phyloP scores from a whole-genome alignment of 64 coral and sea anemone species.

The Pachyseris speciosa region DNA sequence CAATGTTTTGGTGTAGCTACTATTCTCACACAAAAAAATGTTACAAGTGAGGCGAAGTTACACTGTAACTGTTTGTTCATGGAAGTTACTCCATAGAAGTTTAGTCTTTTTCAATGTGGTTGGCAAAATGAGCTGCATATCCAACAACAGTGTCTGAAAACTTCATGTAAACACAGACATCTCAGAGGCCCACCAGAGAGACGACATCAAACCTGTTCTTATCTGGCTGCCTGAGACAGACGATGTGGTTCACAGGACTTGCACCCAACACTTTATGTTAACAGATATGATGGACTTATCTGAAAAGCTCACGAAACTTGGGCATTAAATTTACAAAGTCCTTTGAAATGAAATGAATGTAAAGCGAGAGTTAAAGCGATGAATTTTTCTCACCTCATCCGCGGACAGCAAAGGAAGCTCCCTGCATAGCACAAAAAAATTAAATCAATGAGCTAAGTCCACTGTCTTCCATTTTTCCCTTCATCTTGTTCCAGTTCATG shows the following conservation, averaged over 20 bases:
- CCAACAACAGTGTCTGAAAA: slow-evolving; percentile 56
- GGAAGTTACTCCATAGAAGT: not conserved
- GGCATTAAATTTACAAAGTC: too few relatives aligned
- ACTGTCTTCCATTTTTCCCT: too few relatives aligned
- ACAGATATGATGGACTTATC: too few relatives aligned
- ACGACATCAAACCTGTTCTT: slow-evolving; percentile 49
- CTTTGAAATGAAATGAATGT: too few relatives aligned
- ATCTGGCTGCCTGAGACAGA: slow-evolving; percentile 31
- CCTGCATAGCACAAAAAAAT: too few relatives aligned
- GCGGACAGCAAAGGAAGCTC: too few relatives aligned
- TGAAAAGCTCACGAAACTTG: too few relatives aligned
- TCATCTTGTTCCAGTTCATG: too few relatives aligned
- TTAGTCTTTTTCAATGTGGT: slow-evolving; percentile 66
- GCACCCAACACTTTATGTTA: not conserved
- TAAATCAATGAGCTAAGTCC: too few relatives aligned
- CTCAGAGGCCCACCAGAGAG: slow-evolving; percentile 34
- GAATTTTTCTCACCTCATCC: too few relatives aligned
- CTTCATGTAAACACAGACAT: slow-evolving; percentile 52
- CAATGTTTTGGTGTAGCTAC: not conserved
- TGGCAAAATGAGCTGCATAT: slow-evolving; percentile 67
- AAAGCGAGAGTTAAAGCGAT: too few relatives aligned
- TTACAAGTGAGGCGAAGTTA: not conserved
- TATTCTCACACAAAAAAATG: not conserved
- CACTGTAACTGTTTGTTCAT: not conserved
- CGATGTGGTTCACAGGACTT: slow-evolving; percentile 49